Conservation (phyloP, 64 coral and sea anemone genomes). For the Platygyra sinensis region DNA sequence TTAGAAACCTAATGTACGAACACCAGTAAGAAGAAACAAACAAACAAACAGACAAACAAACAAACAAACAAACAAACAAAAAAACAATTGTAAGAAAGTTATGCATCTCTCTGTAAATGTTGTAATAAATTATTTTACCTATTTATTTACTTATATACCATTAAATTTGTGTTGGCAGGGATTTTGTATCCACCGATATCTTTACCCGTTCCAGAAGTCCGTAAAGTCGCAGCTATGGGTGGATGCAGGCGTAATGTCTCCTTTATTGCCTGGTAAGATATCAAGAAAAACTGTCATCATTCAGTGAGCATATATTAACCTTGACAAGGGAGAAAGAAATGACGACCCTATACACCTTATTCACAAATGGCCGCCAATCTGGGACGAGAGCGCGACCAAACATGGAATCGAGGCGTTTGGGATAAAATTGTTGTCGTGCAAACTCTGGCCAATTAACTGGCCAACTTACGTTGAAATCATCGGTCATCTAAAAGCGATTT, state of each 20-base stretch:
- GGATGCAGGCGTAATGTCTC: constrained; percentile 63
- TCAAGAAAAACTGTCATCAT: not conserved
- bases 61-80: not conserved
- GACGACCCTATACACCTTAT: no score
- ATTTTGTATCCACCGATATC: constrained; percentile 49
- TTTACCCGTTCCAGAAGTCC: not conserved
- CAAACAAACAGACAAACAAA: not conserved
- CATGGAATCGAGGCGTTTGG: no score
- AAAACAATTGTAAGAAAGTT: not conserved
- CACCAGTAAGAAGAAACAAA: no score
- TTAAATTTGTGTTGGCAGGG: not conserved
- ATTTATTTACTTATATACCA: not conserved
- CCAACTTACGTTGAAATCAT: no score
- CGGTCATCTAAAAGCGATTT: no score
- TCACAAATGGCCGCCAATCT: no score
- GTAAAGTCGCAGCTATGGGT: constrained; percentile 5
- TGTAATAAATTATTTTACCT: no score
- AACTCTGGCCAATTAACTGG: no score
- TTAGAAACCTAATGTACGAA: no score
- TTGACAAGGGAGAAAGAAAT: not conserved
- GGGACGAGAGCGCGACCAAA: no score
- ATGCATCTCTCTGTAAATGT: no score
- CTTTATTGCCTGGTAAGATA: constrained; percentile 47
- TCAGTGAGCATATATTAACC: not conserved
- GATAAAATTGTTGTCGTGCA: no score